Base-by-base conservation (phyloP, 2,113 vertebrate species). In the Cygnus buccinator region DNA sequence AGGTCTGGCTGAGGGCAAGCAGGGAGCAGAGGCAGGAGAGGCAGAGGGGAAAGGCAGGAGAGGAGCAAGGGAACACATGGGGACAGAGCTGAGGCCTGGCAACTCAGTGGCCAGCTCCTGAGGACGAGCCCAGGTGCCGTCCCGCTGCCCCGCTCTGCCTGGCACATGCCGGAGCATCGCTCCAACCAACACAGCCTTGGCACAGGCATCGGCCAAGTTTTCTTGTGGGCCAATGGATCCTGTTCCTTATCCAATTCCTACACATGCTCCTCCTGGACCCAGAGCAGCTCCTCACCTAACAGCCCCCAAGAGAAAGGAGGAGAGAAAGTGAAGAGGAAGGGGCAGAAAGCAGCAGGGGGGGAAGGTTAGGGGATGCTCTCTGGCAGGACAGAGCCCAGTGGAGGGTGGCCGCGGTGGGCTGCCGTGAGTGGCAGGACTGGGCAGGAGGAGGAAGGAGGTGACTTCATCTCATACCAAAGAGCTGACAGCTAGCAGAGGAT, bases 401-500 rank as follows among this genome's bases (percentile, higher is more conserved):
- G 29, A 25, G 33, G 43, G 68, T 28, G 57, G 48, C 76, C 4
- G 2, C 1, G 3, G n/a, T 11, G 84, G 74, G 70, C 77, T 29
- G 50, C 37, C 0, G 0, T 15, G 54, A 79, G 71, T 2, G 68
- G 79, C 88, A 78, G 83, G 7, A 5, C 52, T 3, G 68, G 52
- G 63, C 68, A 75, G 79, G 59, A 77, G 76, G 37, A 81, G 70
- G 86, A 66, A 50, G 63, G 93, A 87, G 91, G 41, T 94, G 94
- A 96, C 87, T 92, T 94, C 93, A 84, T 71, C 89, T 87, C 94
- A 48, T 75, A 41, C 39, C 91, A 82, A 70, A 46, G 68, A 89
- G 86, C 65, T 89, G 91, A 62, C 61, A 88, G 93, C 72, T 89
- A 70, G 86, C 88, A 57, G 77, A 82, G 77, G 84, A 84, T 35